Percentiles rank a stretch among this genome's conserved stretches.
phyloP scores from a whole-genome alignment of 2,113 vertebrate genomes.

The Amblyopsis rosae region DNA sequence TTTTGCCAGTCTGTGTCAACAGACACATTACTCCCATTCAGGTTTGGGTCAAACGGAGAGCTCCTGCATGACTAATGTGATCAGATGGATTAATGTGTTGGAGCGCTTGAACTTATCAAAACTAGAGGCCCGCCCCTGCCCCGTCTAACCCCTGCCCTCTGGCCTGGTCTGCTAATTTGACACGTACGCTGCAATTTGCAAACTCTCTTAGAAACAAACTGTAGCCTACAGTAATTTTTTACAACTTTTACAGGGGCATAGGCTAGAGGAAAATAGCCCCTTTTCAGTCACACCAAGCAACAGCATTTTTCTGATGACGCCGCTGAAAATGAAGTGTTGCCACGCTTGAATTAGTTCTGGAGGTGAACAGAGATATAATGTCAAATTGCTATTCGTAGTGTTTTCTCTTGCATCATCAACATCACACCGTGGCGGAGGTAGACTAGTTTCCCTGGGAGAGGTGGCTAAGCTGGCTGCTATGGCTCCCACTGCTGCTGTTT shows the following conservation, averaged over 20 bases:
- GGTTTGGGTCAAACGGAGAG: conserved; percentile 66
- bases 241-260: neutral
- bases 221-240: neutral
- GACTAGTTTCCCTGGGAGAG: conserved; percentile 43
- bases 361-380: conserved; percentile 14
- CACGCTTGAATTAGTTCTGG: neutral
- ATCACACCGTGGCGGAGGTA: conserved; percentile 32
- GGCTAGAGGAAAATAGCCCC: conserved; percentile 4
- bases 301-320: neutral
- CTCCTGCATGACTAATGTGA: conserved; percentile 73
- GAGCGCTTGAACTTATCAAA: conserved; percentile 70
- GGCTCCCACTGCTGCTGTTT: conserved; percentile 73
- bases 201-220: conserved; percentile 7
- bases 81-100: conserved; percentile 70
- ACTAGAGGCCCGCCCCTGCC: conserved; percentile 60
- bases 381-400: conserved; percentile 32
- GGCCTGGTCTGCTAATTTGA: conserved; percentile 39
- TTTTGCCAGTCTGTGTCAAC: conserved; percentile 63
- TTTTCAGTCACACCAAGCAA: neutral
- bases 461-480: conserved; percentile 59
- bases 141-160: conserved; percentile 33
- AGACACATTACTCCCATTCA: conserved; percentile 65
- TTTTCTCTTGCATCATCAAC: conserved; percentile 25
- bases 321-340: neutral
- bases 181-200: conserved; percentile 28